Evolutionary conservation across 2,797 vertebrate genomes (phyloP), one percentile per base, ranked within the genome.

Genomic region (Labroides dimidiatus): DNA sequence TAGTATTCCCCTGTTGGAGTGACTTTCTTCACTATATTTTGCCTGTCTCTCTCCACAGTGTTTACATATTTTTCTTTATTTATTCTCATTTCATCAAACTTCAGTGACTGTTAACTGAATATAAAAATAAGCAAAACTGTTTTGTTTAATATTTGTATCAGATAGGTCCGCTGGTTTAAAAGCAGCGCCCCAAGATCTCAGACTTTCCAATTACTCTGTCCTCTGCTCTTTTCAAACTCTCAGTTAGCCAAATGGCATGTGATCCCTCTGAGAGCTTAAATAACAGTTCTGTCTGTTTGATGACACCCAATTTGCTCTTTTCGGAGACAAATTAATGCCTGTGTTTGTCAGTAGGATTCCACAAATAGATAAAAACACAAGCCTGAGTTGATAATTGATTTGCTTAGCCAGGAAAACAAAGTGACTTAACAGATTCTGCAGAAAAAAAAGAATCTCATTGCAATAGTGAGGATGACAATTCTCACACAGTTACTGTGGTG

Each of bases 1-100:
- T 84, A 87, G 88, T 90, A 90, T 93, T 93, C 92, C 64, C 64
- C 80, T 79, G 75, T 49, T 53, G 17, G 54, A 75, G 84, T 68
- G 77, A 80, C 83, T 70, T 73, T 78, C 77, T 64, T 48, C 61
- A 65, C 77, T 60, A 47, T 77, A 72, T 79, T 83, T 79, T 69
- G n/a, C 33, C 60, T 54, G 50, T 53, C 62, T 10, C 17, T 64
- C n/a, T 7, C 4, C 37, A 66, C 50, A 56, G 21, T 45, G 17
- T 9, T 44, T 14, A 11, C 36, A 70, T 45, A 15, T 55, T 51
- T 63, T 20, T 23, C 6, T 52, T 36, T 63, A 23, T 58, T 49
- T 30, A 27, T 11, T 69, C n/a, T 47, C 24, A 24, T 52, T 20
- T 23, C 44, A 44, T 67, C 30, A 30, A 14, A 70, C 52, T 61